phyloP scores from a whole-genome alignment of 2,888 invertebrate genomes.

The Hypercompe scribonia region DNA sequence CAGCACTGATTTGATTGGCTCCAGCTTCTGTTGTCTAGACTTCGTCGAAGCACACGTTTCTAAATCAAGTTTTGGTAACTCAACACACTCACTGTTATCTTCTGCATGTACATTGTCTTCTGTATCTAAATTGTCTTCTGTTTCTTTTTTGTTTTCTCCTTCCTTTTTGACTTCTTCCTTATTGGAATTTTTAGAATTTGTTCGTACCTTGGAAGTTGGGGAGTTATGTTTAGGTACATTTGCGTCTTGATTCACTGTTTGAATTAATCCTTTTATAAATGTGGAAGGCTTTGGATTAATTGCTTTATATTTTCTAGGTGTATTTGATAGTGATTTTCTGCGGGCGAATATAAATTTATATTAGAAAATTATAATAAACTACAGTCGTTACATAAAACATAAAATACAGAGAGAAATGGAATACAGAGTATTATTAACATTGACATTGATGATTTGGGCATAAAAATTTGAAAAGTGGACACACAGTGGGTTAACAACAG shows the following conservation, averaged over 20 bases:
- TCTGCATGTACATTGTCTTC: neutral
- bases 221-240: neutral
- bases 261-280: slow-evolving; percentile 11
- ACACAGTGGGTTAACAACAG: too few relatives aligned
- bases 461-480: too few relatives aligned
- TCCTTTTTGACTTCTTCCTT: slow-evolving; percentile 35
- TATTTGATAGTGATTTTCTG: slow-evolving; percentile 31
- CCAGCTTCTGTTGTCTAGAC: neutral
- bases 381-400: too few relatives aligned
- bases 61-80: neutral
- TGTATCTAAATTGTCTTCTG: slow-evolving; percentile 22
- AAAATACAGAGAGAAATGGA: too few relatives aligned
- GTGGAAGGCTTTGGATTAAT: slow-evolving; percentile 8
- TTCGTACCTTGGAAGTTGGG: slow-evolving; percentile 34
- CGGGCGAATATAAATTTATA: neutral
- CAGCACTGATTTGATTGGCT: slow-evolving; percentile 5
- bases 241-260: slow-evolving; percentile 2
- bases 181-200: slow-evolving; percentile 35
- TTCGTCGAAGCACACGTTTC: neutral
- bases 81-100: neutral
- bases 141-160: slow-evolving; percentile 13
- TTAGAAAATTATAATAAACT: neutral
- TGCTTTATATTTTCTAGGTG: slow-evolving; percentile 22
- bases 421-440: too few relatives aligned
- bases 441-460: too few relatives aligned